A percentile compares a stretch with the other conserved stretches of the same genome.
These are phyloP conservation scores for Nemotelus pantherinus DNA, from an alignment of 2,888 invertebrate species.

Conservation along the genomic window DNA sequence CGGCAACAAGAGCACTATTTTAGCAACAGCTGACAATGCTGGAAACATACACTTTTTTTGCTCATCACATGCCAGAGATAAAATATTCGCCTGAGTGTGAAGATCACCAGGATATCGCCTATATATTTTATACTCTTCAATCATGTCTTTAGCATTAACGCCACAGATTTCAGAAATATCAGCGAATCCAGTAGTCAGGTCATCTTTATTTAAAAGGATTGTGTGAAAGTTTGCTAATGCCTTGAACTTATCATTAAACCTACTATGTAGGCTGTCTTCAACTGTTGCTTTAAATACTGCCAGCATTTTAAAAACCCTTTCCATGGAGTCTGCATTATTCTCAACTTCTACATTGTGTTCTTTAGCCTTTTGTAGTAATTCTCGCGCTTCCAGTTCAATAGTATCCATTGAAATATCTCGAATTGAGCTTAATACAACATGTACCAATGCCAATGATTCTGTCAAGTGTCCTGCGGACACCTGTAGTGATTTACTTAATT, in stretches of 20 bases:
- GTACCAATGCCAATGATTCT: not conserved
- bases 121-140: not conserved
- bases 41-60: no score
- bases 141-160: not conserved
- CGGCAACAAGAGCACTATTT: no score
- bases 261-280: no score
- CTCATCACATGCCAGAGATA: not conserved
- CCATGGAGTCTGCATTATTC: no score
- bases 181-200: not conserved
- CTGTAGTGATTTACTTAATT: not conserved
- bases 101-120: not conserved
- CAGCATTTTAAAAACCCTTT: no score
- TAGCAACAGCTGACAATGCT: no score
- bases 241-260: not conserved
- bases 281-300: no score
- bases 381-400: no score
- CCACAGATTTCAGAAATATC: not conserved
- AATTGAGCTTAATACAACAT: no score
- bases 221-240: not conserved
- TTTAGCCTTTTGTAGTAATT: no score
- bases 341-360: no score
- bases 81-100: not conserved
- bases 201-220: not conserved
- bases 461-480: conserved; percentile 1
- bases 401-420: no score